Conservation (phyloP, 2,888 invertebrate genomes). For the Aradus depressus region DNA sequence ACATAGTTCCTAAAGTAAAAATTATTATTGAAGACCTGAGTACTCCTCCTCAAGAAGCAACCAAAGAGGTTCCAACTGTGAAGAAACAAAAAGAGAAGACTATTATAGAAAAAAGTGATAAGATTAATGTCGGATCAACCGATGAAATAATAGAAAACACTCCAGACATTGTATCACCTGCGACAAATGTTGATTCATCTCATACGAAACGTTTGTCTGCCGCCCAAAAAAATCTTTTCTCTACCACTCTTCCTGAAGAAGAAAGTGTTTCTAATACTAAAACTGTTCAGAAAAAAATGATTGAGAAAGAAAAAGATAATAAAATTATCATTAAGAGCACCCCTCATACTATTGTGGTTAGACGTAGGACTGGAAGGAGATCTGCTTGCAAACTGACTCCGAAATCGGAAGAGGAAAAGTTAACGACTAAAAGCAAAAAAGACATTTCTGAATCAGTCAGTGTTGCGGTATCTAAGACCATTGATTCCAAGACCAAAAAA, state of each 20-base stretch:
- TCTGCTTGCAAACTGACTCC: background rate
- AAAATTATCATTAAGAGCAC: conserved; percentile 5
- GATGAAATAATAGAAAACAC: conserved; percentile 10
- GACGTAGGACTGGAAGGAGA: conserved; percentile 5
- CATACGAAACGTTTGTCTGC: conserved; percentile 4
- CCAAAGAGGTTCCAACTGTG: background rate
- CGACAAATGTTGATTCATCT: background rate
- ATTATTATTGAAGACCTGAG: no score
- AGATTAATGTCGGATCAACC: background rate
- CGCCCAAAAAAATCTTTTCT: conserved; percentile 4
- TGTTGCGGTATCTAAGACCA: no score
- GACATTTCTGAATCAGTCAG: no score
- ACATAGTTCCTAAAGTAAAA: no score
- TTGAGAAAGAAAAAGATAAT: conserved; percentile 11
- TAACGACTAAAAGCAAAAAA: conserved; percentile 2
- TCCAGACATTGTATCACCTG: background rate
- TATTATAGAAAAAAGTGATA: background rate
- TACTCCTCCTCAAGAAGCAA: background rate
- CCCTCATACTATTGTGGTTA: background rate
- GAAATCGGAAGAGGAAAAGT: conserved; percentile 3
- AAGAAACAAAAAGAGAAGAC: background rate
- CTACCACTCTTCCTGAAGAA: conserved; percentile 1
- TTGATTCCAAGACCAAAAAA: no score
- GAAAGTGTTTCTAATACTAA: background rate
- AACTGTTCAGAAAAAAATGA: conserved; percentile 6